Evolutionary conservation across 2,888 invertebrate species (phyloP), one percentile per base, ranked within the genome.

Genomic region (Adineta ricciae): DNA sequence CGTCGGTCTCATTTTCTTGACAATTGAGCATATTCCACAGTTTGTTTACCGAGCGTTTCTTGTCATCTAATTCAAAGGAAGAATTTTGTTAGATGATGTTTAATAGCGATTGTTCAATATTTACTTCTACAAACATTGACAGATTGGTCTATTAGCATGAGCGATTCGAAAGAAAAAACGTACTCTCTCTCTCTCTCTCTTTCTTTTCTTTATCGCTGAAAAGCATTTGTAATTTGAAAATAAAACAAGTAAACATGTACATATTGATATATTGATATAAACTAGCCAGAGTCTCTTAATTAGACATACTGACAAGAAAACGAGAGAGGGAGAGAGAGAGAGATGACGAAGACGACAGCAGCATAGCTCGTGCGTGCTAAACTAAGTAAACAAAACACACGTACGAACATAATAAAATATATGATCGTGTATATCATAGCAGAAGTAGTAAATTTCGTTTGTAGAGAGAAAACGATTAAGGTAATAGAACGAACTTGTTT

Each of bases 321-420:
- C 21, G n/a, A 41, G 41, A 41, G 24, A 38, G 41, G n/a, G n/a
- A n/a, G n/a, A n/a, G n/a, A n/a, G n/a, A n/a, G n/a, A n/a, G n/a
- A n/a, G n/a, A n/a, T n/a, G n/a, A n/a, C n/a, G n/a, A n/a, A n/a
- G n/a, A n/a, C n/a, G n/a, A n/a, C n/a, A n/a, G n/a, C n/a, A n/a
- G n/a, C n/a, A n/a, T 78, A 36, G 32, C 16, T 64, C 78, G 38
- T 78, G 41, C 41, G 38, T 78, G 78, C 78, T 78, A 78, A 78
- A 78, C 38, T 78, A 41, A 78, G 78, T 78, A 78, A 78, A 78
- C 78, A 78, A 78, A 78, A 41, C 41, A 41, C 32, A 16, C 27
- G 19, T 8, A 32, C 32, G 64, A 64, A 19, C 32, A 64, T 64
- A 32, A 64, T 64, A 64, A 64, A 64, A 32, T 32, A 27, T 64